Base-by-base conservation (phyloP, 2,113 vertebrate species). In the Sylvilagus bachmani region DNA sequence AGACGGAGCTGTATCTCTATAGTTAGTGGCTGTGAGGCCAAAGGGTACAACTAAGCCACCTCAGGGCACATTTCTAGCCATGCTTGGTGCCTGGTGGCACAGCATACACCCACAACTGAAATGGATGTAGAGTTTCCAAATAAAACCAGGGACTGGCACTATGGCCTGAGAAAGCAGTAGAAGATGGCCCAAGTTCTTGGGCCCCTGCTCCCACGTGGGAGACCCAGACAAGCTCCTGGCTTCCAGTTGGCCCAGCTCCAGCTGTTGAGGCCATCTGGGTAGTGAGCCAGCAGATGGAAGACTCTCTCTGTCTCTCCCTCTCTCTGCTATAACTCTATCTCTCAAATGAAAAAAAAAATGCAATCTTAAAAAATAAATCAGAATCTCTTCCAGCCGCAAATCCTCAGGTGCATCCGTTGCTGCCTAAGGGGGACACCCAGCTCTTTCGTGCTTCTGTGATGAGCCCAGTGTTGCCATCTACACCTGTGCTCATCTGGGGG, bases 21-120 rank as follows among this genome's bases (percentile, higher is more conserved):
- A 24, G 19, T 24, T 36, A 13, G 0, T 4, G 21, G 77, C 44
- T 10, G 1, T 8, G 25, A 6, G 8, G 29, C 66, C 62, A 9
- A 25, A 29, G 27, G 11, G 33, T 31, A 11, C 21, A 4, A 0
- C 0, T 25, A 0, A 0, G 24, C 4, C 27, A 6, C 27, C 4
- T 71, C 24, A 5, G 1, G 44, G 3, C 51, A 27, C 0, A 2
- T 38, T 33, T 19, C n/a, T 27, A 25, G 1, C 0, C 0, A 22
- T 0, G 10, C 14, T 2, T 16, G 6, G 55, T 36, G 78, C 25
- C 7, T 0, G 17, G 22, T 5, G 11, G 27, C 78, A 25, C 9
- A 9, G 13, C 14, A 29, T 16, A 31, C 44, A 6, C 25, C 36
- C 73, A 6, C 27, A 19, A 29, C 10, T 5, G 67, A 88, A 67